Base-by-base conservation (phyloP, 2,113 vertebrate species). In the Bagarius yarrelli region DNA sequence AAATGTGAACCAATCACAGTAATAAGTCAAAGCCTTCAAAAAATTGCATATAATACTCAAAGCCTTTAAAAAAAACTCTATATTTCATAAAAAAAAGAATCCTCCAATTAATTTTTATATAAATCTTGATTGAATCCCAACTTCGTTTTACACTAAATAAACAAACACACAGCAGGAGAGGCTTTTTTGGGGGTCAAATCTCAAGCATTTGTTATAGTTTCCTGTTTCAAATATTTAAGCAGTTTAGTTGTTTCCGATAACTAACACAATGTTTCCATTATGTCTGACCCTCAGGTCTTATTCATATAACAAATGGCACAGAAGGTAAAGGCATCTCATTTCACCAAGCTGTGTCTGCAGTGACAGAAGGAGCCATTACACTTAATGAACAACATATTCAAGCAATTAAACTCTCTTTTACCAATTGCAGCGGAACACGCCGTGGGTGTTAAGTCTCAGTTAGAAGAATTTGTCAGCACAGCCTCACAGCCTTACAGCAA, bases 311-410 rank as follows among this genome's bases (percentile, higher is more conserved):
- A 60, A 86, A 61, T 27, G 72, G 85, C 59, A 79, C 85, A 85
- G 78, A 89, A 72, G 84, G 86, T 87, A 85, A 91, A 81, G 88
- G 77, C 83, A 81, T 86, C 88, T 87, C 69, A 73, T 87, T 83
- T 82, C 87, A 76, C 73, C 27, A 79, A 75, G 84, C 81, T 79
- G 74, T 82, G 79, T 78, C 73, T 85, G 80, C 77, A 81, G 89
- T 84, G 83, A 32, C 87, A 87, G 82, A 83, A 80, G 86, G 80
- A 53, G 32, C 55, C 80, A 83, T 90, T 89, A 89, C 40, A 60
- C 86, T 81, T 89, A 92, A 93, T 91, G 89, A 88, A 87, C 71
- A 85, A 87, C 91, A 91, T 88, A 89, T 91, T 91, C 87, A 64
- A 88, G 87, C 87, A 90, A 88, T 91, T 90, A 90, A 76, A 75